These are phyloP conservation scores for Danio tinwini DNA, from an alignment of 2,797 vertebrate genomes.

Conservation along the genomic window DNA sequence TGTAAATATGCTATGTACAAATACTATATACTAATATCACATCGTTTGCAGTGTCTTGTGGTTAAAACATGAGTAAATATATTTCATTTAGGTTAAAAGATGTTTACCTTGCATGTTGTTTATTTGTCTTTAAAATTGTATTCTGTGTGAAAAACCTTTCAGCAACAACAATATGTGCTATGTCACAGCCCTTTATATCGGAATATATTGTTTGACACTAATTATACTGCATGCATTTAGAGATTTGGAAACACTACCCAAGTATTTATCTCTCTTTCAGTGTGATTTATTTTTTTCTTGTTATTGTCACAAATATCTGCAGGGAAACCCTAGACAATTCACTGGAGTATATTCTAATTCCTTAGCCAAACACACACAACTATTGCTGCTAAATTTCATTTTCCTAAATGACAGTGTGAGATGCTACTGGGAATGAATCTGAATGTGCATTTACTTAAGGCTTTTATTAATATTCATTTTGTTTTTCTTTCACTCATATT, in stretches of 20 bases:
- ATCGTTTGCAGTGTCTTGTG: too few relatives aligned
- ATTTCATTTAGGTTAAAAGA: too few relatives aligned
- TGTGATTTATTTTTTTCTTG: neutral
- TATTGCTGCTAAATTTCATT: neutral
- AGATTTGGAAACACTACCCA: neutral
- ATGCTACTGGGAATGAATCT: constrained; percentile 21
- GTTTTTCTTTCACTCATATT: constrained; percentile 8
- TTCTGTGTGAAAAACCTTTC: too few relatives aligned
- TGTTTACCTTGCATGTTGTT: too few relatives aligned
- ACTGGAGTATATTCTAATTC: too few relatives aligned
- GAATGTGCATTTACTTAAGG: constrained; percentile 23
- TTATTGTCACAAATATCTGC: neutral
- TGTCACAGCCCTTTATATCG: neutral
- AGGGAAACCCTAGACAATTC: neutral
- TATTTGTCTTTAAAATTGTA: too few relatives aligned
- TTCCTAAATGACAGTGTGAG: neutral
- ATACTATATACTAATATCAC: too few relatives aligned
- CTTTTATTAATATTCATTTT: constrained; percentile 19
- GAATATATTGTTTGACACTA: neutral
- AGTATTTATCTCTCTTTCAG: neutral
- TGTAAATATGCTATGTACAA: too few relatives aligned
- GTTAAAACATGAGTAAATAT: too few relatives aligned
- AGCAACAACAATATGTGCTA: neutral
- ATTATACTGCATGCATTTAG: neutral
- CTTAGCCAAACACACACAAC: neutral